A percentile compares a stretch with the other conserved stretches of the same genome.
phyloP scores from a whole-genome alignment of 1,140 invertebrate genomes.

The Melanaphis sacchari region DNA sequence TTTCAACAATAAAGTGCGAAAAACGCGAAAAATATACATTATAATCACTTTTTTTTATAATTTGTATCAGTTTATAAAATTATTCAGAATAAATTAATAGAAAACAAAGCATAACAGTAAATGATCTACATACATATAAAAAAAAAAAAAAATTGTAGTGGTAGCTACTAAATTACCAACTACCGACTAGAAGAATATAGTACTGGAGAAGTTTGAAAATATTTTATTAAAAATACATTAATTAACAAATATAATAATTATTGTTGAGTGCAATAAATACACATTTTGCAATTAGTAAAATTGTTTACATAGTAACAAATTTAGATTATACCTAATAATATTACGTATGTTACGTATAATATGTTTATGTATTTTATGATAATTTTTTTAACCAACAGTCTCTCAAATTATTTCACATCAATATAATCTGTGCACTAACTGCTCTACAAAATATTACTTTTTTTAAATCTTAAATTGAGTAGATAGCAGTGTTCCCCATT shows the following conservation, averaged over 20 bases:
- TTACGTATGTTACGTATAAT: no score
- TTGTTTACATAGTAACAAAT: slow-evolving; percentile 2
- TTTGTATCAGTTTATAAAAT: neutral
- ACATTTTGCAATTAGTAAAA: neutral
- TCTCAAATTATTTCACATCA: neutral
- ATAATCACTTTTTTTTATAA: neutral
- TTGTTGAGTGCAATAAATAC: neutral
- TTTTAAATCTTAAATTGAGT: neutral
- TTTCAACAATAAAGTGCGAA: slow-evolving; percentile 18
- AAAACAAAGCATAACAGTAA: neutral
- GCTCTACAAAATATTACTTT: neutral
- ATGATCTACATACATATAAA: neutral
- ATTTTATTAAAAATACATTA: neutral
- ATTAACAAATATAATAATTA: neutral
- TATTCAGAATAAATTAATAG: neutral
- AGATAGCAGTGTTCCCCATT: no score
- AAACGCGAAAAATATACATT: neutral
- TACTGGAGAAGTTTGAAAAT: neutral
- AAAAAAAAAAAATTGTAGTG: neutral
- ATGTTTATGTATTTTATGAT: neutral
- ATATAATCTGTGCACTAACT: neutral
- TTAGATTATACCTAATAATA: neutral
- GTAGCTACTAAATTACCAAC: neutral
- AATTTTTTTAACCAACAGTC: neutral
- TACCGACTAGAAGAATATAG: neutral